Percentiles rank a stretch among this genome's conserved stretches.
Conservation (phyloP, 2,888 invertebrate genomes). For the Cremastobaeus sp. region DNA sequence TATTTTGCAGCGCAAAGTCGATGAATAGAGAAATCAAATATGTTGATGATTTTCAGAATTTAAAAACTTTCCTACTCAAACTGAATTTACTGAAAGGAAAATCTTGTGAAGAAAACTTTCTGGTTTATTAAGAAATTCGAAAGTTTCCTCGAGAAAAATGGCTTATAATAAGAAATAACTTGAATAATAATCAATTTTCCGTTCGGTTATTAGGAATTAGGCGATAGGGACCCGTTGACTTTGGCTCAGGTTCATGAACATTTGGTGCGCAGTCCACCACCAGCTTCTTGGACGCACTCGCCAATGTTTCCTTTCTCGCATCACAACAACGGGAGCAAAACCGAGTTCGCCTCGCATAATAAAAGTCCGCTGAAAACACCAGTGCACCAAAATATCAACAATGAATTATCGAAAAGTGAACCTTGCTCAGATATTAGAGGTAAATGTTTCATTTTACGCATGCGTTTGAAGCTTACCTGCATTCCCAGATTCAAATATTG, state of each 20-base stretch:
- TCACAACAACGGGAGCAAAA: conserved; percentile 76
- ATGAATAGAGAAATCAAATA: too few species aligned
- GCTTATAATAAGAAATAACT: too few species aligned
- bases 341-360: conserved; percentile 65
- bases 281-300: conserved; percentile 85
- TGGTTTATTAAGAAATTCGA: too few species aligned
- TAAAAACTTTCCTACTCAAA: too few species aligned
- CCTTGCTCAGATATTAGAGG: conserved; percentile 74
- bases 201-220: conserved; percentile 73
- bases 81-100: too few species aligned
- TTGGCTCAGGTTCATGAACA: conserved; percentile 90
- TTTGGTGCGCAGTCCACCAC: conserved; percentile 89
- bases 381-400: conserved; percentile 67
- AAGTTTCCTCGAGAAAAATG: too few species aligned
- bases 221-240: conserved; percentile 85
- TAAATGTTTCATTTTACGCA: conserved; percentile 52
- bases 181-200: too few species aligned
- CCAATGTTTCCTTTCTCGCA: conserved; percentile 82
- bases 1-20: too few species aligned
- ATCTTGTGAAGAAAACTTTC: too few species aligned
- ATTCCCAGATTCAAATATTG: not conserved
- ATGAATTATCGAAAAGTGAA: conserved; percentile 73
- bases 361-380: conserved; percentile 71
- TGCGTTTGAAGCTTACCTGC: too few species aligned
- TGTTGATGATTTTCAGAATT: too few species aligned